phyloP scores from a whole-genome alignment of 2,797 vertebrate genomes.

The Pipistrellus kuhlii region DNA sequence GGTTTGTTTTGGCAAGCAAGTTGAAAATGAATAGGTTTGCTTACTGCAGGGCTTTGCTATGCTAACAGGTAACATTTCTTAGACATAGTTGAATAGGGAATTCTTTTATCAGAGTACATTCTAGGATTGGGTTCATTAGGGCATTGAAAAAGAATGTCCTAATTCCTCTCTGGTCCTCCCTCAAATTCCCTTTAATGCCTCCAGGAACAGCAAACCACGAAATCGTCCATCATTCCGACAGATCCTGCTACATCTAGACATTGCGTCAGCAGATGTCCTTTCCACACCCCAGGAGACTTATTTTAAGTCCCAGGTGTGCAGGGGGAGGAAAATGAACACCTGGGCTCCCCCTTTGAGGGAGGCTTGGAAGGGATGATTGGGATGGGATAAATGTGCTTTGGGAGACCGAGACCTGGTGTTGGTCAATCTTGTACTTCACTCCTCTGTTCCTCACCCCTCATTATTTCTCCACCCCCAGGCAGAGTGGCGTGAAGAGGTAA shows the following conservation, averaged over 20 bases:
- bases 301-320: constrained; percentile 95
- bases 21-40: constrained; percentile 4
- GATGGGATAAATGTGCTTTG: neutral
- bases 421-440: neutral
- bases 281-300: constrained; percentile 98
- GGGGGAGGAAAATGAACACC: constrained; percentile 52
- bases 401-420: neutral
- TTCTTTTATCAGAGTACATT: neutral
- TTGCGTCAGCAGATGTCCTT: constrained; percentile 96
- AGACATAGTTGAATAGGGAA: neutral
- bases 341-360: neutral
- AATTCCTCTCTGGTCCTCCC: neutral
- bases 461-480: constrained; percentile 86
- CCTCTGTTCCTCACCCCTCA: neutral
- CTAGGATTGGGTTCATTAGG: neutral
- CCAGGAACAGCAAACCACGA: constrained; percentile 97
- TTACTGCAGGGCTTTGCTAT: neutral
- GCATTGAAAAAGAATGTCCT: neutral
- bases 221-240: constrained; percentile 97
- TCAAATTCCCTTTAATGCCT: neutral
- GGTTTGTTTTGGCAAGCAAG: neutral
- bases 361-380: neutral
- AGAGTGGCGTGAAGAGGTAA: constrained; percentile 97
- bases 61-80: neutral
- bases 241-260: constrained; percentile 97